Conservation (phyloP, 2,888 invertebrate species). For the Rhingia rostrata region DNA sequence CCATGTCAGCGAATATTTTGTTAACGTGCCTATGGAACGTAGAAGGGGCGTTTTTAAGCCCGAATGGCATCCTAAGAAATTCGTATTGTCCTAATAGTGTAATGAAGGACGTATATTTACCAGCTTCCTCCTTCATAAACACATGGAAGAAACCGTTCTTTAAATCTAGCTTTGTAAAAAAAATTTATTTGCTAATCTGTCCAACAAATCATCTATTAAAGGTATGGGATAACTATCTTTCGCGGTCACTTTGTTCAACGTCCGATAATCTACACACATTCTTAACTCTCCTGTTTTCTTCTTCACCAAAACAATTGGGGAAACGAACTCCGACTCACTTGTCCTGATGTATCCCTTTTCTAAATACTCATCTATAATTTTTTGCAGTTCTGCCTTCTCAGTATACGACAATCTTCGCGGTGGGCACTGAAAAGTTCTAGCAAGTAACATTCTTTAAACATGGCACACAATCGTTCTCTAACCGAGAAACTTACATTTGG, state of each 20-base stretch:
- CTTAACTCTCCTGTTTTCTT: too few relatives aligned
- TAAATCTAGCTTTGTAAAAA: constrained; percentile 4
- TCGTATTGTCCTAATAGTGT: too few relatives aligned
- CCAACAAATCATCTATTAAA: constrained; percentile 6
- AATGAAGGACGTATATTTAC: neutral
- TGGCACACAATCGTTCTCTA: neutral
- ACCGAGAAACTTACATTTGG: neutral
- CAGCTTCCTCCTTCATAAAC: neutral
- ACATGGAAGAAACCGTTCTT: neutral
- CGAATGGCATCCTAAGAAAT: too few relatives aligned
- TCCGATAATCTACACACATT: too few relatives aligned
- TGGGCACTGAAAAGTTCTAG: neutral
- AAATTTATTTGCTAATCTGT: constrained; percentile 1
- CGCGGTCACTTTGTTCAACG: neutral
- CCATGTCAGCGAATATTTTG: too few relatives aligned
- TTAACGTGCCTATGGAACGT: too few relatives aligned
- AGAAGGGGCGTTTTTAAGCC: too few relatives aligned
- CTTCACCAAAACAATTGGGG: too few relatives aligned
- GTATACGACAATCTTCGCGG: neutral
- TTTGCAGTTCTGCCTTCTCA: neutral
- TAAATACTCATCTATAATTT: neutral
- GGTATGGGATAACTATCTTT: constrained; percentile 12
- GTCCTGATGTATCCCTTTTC: neutral
- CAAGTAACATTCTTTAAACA: neutral
- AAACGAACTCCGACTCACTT: neutral